phyloP scores from a whole-genome alignment of 2,113 vertebrate genomes.

The Butastur rufipennis region DNA sequence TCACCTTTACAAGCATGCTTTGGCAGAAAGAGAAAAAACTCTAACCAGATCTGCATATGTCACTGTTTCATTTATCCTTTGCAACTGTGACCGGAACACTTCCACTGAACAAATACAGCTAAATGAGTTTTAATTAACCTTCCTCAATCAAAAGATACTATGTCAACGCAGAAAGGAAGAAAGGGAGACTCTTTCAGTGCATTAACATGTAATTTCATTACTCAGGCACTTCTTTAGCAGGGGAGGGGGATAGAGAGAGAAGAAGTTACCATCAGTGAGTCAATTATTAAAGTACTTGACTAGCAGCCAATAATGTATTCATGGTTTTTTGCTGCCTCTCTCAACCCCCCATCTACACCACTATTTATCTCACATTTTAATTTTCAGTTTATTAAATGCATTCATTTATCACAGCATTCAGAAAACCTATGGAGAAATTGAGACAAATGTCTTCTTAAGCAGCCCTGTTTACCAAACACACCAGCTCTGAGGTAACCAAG shows the following conservation, averaged over 20 bases:
- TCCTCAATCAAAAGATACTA: constrained; percentile 72
- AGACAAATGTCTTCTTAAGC: constrained; percentile 59
- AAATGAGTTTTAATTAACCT: constrained; percentile 76
- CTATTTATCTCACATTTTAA: constrained; percentile 81
- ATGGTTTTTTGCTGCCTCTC: constrained; percentile 41
- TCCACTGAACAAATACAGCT: constrained; percentile 60
- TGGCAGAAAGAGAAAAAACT: background rate
- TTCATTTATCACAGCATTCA: constrained; percentile 65
- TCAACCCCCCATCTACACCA: constrained; percentile 37
- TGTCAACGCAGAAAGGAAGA: constrained; percentile 50
- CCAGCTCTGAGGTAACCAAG: background rate
- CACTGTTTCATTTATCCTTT: constrained; percentile 14
- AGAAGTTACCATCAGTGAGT: constrained; percentile 48
- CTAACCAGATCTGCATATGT: background rate
- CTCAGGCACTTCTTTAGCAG: constrained; percentile 65
- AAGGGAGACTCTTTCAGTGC: constrained; percentile 18
- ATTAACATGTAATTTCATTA: constrained; percentile 69
- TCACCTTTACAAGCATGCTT: background rate
- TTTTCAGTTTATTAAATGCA: constrained; percentile 81
- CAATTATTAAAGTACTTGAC: constrained; percentile 66
- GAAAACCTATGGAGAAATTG: constrained; percentile 44
- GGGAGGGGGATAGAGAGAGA: background rate
- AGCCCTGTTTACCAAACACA: constrained; percentile 43
- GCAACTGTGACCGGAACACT: background rate
- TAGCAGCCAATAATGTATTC: constrained; percentile 67